Base-by-base conservation (phyloP, 1,140 invertebrate genomes). In the Nylanderia fulva region DNA sequence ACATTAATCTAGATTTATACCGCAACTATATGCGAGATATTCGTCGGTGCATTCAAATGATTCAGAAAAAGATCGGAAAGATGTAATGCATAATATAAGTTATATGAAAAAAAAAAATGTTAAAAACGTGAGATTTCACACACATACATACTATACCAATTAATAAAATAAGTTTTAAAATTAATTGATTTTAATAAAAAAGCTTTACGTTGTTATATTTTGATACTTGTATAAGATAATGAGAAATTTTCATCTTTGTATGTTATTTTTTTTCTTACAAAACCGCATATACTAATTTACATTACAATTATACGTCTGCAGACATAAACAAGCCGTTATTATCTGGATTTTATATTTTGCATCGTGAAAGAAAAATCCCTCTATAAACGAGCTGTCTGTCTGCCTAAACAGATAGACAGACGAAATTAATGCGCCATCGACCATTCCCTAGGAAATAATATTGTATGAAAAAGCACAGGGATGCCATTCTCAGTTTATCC, bases 341-440 rank as follows among this genome's bases (percentile, higher is more conserved):
- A 36, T 56, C 11, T 29, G 52, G 64, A 72, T 82, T n/a, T n/a
- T 60, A 48, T 18, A 82, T 60, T 72, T 58, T 21, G 13, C 66
- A 60, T 24, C n/a, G 36, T 52, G 13, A 82, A 82, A 82, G 64
- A 80, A 18, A 82, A 82, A 71, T 82, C 54, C 13, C 27, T 27
- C 58, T 72, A 72, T 82, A 42, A 39, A 58, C 36, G 13, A 33
- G 18, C 52, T 71, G 77, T 58, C 64, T 18, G 11, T 80, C 64
- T 56, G 15, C 18, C 76, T 52, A 29, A 72, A 54, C 7, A 0
- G 66, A 54, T 4, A 0, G 66, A 72, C 77, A 72, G 66, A 58
- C 36, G 52, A 82, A 82, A 82, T 82, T 82, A 82, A 82, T 82
- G 45, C 63, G 45, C n/a, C n/a, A 79, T 60, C 52, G 77, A 36